phyloP scores from a whole-genome alignment of 2,113 vertebrate species.

The Lontra canadensis region DNA sequence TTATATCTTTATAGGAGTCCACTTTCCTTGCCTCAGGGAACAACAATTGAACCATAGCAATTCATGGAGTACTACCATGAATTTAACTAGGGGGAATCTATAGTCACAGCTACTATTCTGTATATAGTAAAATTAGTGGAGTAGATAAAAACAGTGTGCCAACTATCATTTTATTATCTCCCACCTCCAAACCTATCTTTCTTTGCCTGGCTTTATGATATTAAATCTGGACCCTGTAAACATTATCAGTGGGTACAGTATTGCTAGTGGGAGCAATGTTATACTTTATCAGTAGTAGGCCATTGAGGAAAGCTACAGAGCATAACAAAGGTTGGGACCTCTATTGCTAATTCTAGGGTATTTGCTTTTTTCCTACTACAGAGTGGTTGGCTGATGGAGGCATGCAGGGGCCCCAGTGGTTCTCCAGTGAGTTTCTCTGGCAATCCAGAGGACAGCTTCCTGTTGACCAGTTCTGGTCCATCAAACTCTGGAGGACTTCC shows the following conservation, averaged over 20 bases:
- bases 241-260: no score
- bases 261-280: no score
- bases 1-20: background rate
- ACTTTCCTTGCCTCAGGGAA: background rate
- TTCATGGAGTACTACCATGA: background rate
- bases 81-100: background rate
- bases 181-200: background rate
- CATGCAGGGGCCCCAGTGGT: background rate
- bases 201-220: background rate
- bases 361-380: background rate
- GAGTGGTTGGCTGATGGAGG: background rate
- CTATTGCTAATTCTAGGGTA: background rate
- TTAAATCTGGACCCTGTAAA: no score
- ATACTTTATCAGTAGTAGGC: background rate
- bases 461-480: background rate
- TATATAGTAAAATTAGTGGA: no score
- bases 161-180: background rate
- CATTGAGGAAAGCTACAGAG: background rate
- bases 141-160: no score
- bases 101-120: background rate
- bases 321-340: background rate
- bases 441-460: background rate
- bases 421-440: background rate
- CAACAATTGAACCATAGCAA: background rate
- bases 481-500: background rate